These are phyloP conservation scores for Danaus plexippus DNA, from an alignment of 1,140 invertebrate genomes.

Conservation along the genomic window DNA sequence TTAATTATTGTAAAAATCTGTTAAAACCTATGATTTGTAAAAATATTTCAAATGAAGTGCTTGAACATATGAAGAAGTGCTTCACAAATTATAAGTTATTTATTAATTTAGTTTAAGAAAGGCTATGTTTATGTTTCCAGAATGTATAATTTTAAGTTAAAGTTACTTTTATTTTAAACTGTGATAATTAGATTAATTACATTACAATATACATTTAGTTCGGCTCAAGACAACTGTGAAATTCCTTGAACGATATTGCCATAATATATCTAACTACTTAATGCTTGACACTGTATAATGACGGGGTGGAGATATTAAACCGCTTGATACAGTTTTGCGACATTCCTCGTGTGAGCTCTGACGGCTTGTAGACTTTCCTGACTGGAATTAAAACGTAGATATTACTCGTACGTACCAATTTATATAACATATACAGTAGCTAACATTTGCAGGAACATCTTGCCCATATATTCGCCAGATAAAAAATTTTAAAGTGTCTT, in stretches of 20 bases:
- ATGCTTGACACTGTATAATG: too few relatives aligned
- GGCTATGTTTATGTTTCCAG: conserved; percentile 60
- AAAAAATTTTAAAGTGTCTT: too few relatives aligned
- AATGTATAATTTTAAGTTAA: conserved; percentile 44
- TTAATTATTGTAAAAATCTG: conserved; percentile 59
- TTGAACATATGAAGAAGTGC: conserved; percentile 24
- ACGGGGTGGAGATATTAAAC: too few relatives aligned
- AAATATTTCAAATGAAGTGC: conserved; percentile 35
- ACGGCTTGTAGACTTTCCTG: too few relatives aligned
- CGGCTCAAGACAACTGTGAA: conserved; percentile 8
- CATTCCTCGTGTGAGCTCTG: too few relatives aligned
- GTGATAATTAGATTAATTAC: conserved; percentile 65
- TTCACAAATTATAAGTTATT: conserved; percentile 62
- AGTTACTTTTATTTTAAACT: conserved; percentile 64
- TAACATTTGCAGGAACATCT: too few relatives aligned
- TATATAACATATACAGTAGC: too few relatives aligned
- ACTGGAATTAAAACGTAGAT: too few relatives aligned
- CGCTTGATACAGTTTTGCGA: too few relatives aligned
- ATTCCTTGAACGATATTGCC: conserved; percentile 4
- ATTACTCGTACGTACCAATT: too few relatives aligned
- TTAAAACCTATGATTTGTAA: conserved; percentile 51
- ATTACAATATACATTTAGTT: conserved; percentile 25
- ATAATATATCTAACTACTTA: background rate
- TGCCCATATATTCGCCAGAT: too few relatives aligned
- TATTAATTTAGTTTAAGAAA: conserved; percentile 65